Conservation (phyloP, 1,140 invertebrate genomes). For the Heliconius hermathena region DNA sequence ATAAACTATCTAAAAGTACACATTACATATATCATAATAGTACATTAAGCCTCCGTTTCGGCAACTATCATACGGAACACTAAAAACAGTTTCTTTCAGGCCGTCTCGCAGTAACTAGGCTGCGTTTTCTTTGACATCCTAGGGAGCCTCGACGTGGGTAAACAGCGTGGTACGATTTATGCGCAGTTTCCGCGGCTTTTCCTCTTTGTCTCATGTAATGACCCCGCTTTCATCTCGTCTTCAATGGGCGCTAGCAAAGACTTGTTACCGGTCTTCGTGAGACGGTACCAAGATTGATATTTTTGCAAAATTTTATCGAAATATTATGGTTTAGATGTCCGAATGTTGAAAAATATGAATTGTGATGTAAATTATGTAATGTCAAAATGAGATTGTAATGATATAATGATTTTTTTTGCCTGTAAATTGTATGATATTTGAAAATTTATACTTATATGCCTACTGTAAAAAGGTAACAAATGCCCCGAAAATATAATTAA, state of each 20-base stretch:
- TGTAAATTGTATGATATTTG: background rate
- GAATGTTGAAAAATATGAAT: background rate
- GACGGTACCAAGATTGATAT: conserved; percentile 52
- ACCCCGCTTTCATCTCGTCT: conserved; percentile 74
- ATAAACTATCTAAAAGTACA: background rate
- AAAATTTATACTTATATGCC: background rate
- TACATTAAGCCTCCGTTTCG: conserved; percentile 12
- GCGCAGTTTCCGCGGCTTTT: conserved; percentile 72
- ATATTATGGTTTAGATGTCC: background rate
- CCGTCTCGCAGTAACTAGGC: conserved; percentile 64
- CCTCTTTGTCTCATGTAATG: conserved; percentile 80
- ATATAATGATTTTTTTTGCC: background rate
- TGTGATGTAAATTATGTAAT: background rate
- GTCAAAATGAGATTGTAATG: background rate
- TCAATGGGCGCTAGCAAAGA: conserved; percentile 71
- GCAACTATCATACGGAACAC: conserved; percentile 30
- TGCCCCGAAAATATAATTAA: too few species aligned
- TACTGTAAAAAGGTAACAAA: background rate
- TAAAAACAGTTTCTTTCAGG: conserved; percentile 65
- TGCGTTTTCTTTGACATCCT: conserved; percentile 75
- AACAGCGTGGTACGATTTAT: conserved; percentile 75
- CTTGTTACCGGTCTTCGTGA: conserved; percentile 59
- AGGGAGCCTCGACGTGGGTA: conserved; percentile 70
- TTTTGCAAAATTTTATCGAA: conserved; percentile 3
- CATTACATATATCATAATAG: background rate